phyloP scores from a whole-genome alignment of 2,797 vertebrate genomes.

The Presbytis comata region DNA sequence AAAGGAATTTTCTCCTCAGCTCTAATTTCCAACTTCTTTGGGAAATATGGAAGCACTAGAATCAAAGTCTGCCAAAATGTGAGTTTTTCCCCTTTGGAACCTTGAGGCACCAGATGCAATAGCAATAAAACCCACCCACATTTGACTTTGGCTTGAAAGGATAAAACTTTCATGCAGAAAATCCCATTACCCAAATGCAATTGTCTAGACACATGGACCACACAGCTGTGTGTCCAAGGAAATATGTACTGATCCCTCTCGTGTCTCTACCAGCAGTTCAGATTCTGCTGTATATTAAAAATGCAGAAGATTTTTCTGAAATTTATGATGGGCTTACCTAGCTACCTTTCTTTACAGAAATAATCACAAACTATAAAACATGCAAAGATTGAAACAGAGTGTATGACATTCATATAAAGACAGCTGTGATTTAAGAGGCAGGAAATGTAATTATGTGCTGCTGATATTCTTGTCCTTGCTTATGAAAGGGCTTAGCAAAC shows the following conservation, averaged over 20 bases:
- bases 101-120: background rate
- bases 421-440: slow-evolving; percentile 64
- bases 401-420: slow-evolving; percentile 37
- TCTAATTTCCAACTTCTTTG: background rate
- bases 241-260: background rate
- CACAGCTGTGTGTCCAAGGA: background rate
- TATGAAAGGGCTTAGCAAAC: slow-evolving; percentile 24
- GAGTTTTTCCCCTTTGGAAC: background rate
- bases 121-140: background rate
- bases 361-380: slow-evolving; percentile 68
- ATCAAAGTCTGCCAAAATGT: background rate
- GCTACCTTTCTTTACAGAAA: slow-evolving; percentile 29
- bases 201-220: background rate
- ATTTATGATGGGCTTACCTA: slow-evolving; percentile 42
- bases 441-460: slow-evolving; percentile 59
- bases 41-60: background rate
- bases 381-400: slow-evolving; percentile 47
- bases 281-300: background rate
- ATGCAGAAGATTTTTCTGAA: background rate
- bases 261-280: background rate
- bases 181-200: background rate
- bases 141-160: background rate
- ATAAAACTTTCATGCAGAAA: slow-evolving; percentile 20
- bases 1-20: background rate
- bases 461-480: slow-evolving; percentile 35